Conservation (phyloP, 2,888 invertebrate genomes). For the Hirudinaria manillensis region DNA sequence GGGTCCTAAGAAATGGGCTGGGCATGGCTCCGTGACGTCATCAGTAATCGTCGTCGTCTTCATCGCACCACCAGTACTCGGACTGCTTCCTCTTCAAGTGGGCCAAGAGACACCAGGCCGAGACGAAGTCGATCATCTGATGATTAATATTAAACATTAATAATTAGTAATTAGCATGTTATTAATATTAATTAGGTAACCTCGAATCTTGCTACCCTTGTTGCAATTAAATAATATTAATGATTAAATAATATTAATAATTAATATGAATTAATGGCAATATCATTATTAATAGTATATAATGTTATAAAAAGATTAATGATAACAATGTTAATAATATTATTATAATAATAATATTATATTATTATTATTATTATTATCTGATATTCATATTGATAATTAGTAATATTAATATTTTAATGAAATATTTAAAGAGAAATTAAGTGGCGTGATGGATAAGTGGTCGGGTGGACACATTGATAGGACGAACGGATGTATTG, state of each 20-base stretch:
- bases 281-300: background rate
- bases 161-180: too few relatives aligned
- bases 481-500: too few relatives aligned
- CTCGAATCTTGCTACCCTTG: too few relatives aligned
- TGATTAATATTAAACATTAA: background rate
- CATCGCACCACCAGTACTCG: slow-evolving; percentile 34
- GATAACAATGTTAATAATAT: background rate
- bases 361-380: too few relatives aligned
- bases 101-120: slow-evolving; percentile 29
- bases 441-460: background rate
- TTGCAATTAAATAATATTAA: background rate
- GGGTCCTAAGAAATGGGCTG: background rate
- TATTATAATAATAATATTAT: background rate
- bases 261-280: background rate
- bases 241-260: background rate
- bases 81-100: slow-evolving; percentile 30
- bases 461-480: background rate
- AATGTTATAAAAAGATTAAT: background rate
- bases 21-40: background rate
- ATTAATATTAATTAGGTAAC: too few relatives aligned
- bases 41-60: slow-evolving; percentile 28
- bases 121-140: slow-evolving; percentile 29
- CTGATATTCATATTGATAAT: too few relatives aligned
- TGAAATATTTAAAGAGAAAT: background rate
- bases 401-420: background rate